Conservation (phyloP, 2,888 invertebrate species). For the Microctonus brassicae region DNA sequence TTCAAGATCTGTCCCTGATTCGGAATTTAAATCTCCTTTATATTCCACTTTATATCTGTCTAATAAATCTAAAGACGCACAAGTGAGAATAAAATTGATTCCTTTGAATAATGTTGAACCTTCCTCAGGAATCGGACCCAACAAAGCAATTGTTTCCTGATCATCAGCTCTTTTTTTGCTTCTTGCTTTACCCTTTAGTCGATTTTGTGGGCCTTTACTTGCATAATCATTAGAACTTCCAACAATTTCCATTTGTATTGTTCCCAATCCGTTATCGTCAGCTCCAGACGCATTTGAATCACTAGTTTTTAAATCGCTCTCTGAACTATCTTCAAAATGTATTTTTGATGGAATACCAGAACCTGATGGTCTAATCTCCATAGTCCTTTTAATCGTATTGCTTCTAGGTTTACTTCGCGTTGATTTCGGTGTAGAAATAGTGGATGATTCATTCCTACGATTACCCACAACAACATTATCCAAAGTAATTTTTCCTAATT, state of each 20-base stretch:
- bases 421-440: constrained; percentile 48
- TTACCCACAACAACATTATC: constrained; percentile 62
- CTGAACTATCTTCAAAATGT: constrained; percentile 42
- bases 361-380: constrained; percentile 50
- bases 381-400: constrained; percentile 14
- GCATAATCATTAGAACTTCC: constrained; percentile 51
- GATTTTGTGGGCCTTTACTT: constrained; percentile 52
- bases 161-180: constrained; percentile 72
- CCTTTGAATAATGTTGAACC: constrained; percentile 72
- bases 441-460: constrained; percentile 55
- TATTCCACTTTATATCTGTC: constrained; percentile 51
- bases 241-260: constrained; percentile 58
- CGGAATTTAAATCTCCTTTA: constrained; percentile 67
- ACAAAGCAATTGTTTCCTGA: constrained; percentile 69
- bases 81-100: constrained; percentile 74
- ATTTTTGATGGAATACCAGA: constrained; percentile 49
- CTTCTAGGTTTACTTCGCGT: constrained; percentile 21
- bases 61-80: constrained; percentile 68
- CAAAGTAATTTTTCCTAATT: constrained; percentile 54
- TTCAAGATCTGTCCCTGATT: constrained; percentile 72
- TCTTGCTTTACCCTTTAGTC: constrained; percentile 73
- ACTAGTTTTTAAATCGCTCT: constrained; percentile 51
- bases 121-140: constrained; percentile 73
- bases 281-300: constrained; percentile 49
- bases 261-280: constrained; percentile 49